Percentiles rank a stretch among this genome's conserved stretches.
Evolutionary conservation across 2,113 vertebrate species (phyloP).

Genomic region (Pelobates fuscus): DNA sequence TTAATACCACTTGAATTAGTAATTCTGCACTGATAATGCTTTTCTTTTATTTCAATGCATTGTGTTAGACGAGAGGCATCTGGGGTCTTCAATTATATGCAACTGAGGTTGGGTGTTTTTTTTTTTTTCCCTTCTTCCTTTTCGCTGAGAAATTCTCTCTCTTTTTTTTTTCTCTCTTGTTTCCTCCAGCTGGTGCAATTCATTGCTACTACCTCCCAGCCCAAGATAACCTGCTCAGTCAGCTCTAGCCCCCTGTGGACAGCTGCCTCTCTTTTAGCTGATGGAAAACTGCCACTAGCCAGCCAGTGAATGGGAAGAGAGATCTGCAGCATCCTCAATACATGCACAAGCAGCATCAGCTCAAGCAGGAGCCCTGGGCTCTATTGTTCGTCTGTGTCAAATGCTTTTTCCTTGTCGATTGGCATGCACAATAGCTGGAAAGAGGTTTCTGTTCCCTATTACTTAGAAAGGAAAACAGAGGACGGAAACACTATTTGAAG

Average conservation of each 20-base stretch:
- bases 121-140: constrained; percentile 31
- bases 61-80: constrained; percentile 30
- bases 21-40: not conserved
- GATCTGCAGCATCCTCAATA: constrained; percentile 33
- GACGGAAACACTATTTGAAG: not conserved
- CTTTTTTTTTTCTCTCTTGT: constrained; percentile 40
- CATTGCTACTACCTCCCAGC: constrained; percentile 67
- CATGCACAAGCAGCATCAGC: constrained; percentile 53
- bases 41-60: constrained; percentile 1
- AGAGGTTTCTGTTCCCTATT: constrained; percentile 46
- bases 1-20: constrained; percentile 29
- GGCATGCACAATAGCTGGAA: constrained; percentile 63
- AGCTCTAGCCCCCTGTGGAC: constrained; percentile 75
- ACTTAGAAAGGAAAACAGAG: constrained; percentile 50
- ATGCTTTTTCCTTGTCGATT: constrained; percentile 60
- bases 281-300: constrained; percentile 65
- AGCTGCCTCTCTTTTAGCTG: constrained; percentile 66
- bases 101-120: constrained; percentile 7
- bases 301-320: constrained; percentile 64
- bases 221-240: constrained; percentile 72
- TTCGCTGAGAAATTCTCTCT: constrained; percentile 51
- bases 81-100: constrained; percentile 36
- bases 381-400: constrained; percentile 76
- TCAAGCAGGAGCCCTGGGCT: constrained; percentile 58
- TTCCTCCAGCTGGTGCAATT: constrained; percentile 70